Base-by-base conservation (phyloP, 2,888 invertebrate genomes). In the Nycteola revayana region DNA sequence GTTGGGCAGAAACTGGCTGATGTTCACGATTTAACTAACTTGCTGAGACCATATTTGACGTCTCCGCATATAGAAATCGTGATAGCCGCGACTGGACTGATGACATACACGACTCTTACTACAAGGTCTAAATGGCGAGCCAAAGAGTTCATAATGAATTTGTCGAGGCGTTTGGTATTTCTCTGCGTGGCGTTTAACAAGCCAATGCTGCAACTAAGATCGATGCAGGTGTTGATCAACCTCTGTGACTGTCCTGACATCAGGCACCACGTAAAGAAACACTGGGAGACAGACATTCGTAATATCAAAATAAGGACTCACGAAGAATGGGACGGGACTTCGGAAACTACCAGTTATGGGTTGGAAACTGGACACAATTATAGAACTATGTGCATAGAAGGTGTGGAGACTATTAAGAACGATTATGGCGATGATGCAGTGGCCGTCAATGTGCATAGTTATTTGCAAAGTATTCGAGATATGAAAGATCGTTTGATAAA, bases 231-330 rank as follows among this genome's bases (percentile, higher is more conserved):
- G 0, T 40, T 88, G 18, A 76, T 85, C 3, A 87, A 88, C 45
- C 51, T 88, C 0, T 81, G 85, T 60, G 87, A 87, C 28, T 75
- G 74, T 42, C 81, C 86, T 0, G 87, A 88, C 33, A 67, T 85
- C 1, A 62, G 83, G 21, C 27, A 74, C 14, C 68, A 81, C 29
- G 45, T 87, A 50, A 78, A 74, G 35, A 28, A 11, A 0, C 42
- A 74, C 22, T 81, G 76, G 75, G 67, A 72, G 43, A 40, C 26
- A 1, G 67, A 66, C 5, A 47, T 83, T 0, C 53, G 44, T 2
- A 30, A 9, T 1, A 65, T 82, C 1, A 60, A 35, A 1, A 71
- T 87, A 4, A 61, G 75, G 17, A 69, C 64, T 0, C 68, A 78
- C 14, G 84, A 86, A 32, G 54, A 75, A 17, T 88, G 85, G 81